Base-by-base conservation (phyloP, 2,113 vertebrate genomes). In the Jacana jacana region DNA sequence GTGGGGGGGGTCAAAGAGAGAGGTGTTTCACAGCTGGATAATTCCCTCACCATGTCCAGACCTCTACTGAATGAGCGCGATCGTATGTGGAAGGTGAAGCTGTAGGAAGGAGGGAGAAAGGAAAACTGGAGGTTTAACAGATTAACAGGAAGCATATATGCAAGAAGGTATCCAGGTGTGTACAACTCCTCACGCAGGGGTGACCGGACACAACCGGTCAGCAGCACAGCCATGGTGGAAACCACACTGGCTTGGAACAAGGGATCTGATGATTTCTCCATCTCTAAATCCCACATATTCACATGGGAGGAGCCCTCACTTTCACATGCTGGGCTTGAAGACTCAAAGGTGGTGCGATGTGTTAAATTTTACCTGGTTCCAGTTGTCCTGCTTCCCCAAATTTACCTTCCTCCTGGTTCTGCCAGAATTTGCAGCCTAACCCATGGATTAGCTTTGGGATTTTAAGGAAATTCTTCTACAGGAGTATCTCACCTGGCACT, bases 161-260 rank as follows among this genome's bases (percentile, higher is more conserved):
- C 20, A 63, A 63, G 54, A 46, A 85, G 13, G 46, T 10, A 18
- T 14, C 48, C 33, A 18, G n/a, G 25, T 3, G 15, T 10, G 17
- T 0, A 2, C 19, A 23, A 13, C 9, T 79, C 18, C 42, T 22
- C 40, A 37, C 1, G 0, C 1, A 0, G 6, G 9, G 20, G 35
- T 66, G 64, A 71, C 0, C 0, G 52, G 46, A 78, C 27, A 17
- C 0, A 1, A 54, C 64, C 25, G 7, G 48, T 18, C 48, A 49
- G 61, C 8, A 10, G 7, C 28, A 51, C 3, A 5, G 54, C n/a
- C 55, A 27, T 0, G 0, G 49, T 4, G 51, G 87, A 39, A 76
- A 27, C 39, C 68, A 60, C 46, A 30, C 65, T 39, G 49, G 28
- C 39, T 39, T 23, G 30, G 35, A 55, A 35, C 0, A 0, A 19